These are phyloP conservation scores for Pollachius pollachius DNA, from an alignment of 2,113 vertebrate genomes.

Conservation along the genomic window DNA sequence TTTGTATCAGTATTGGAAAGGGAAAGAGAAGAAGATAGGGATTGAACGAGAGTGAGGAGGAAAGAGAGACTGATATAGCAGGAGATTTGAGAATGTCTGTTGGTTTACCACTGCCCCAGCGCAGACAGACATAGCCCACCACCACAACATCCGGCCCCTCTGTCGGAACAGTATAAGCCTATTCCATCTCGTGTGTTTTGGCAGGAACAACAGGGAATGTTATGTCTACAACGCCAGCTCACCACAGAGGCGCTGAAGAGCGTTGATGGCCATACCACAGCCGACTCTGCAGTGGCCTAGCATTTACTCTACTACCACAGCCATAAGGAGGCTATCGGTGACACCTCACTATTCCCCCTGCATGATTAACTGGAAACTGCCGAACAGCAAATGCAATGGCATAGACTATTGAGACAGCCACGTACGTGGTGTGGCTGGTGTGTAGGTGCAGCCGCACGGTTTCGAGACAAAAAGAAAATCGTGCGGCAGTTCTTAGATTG, in stretches of 20 bases:
- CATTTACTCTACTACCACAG: not conserved
- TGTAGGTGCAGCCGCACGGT: no score
- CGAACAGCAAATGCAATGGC: no score
- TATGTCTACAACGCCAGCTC: conserved; percentile 45
- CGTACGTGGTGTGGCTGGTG: no score
- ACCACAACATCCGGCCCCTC: conserved; percentile 16
- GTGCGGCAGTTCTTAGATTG: not conserved
- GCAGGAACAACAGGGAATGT: conserved; percentile 28
- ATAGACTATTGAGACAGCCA: no score
- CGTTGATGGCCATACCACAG: conserved; percentile 35
- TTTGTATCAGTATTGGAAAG: not conserved
- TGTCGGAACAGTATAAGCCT: not conserved
- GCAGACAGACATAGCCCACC: conserved; percentile 19
- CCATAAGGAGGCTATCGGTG: not conserved
- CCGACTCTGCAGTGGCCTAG: not conserved
- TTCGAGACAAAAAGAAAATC: no score
- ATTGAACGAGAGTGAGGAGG: conserved; percentile 10
- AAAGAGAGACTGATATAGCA: conserved; percentile 43
- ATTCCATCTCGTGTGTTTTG: not conserved
- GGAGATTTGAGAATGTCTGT: conserved; percentile 49
- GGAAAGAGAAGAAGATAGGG: not conserved
- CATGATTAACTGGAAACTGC: no score
- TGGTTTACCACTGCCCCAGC: conserved; percentile 35
- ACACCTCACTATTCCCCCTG: no score
- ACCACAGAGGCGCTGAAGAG: conserved; percentile 19